Base-by-base conservation (phyloP, 30 jellyfish, hydroid and myxozoan genomes). In the Mastigias papua region DNA sequence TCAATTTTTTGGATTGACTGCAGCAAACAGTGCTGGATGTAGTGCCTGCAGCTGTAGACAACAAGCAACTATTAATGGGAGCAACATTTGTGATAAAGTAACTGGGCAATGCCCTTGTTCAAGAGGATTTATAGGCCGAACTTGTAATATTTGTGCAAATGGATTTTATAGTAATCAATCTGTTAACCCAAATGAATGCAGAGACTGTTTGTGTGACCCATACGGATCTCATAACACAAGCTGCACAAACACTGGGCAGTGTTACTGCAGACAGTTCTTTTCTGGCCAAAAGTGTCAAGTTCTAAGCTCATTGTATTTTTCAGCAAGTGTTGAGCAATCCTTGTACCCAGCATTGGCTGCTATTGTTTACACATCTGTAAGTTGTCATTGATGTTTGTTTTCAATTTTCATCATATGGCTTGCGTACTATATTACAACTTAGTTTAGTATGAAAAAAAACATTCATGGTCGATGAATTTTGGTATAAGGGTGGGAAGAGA, bases 31-130 rank as follows among this genome's bases (percentile, higher is more conserved):
- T 20, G 74, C 25, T 31, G 98, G 98, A 27, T 93, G 98, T 57
- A 60, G 84, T 60, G 92, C 86, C 13, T 93, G 98, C 66, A 73
- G 72, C 27, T 93, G 98, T 37, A 88, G 71, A 30, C 25, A 89
- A 42, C 66, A 19, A 65, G 83, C 94, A 5, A 93, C 98, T 1
- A 77, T 88, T 23, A 79, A 66, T 75, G 94, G 91, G 2, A 57
- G 93, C 22, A 50, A 66, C 42, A 21, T 69, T 16, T 93, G 98
- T 86, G 35, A 93, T 78, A 78, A 78, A 32, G 22, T 6, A 32
- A 57, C 98, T 13, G 98, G 98, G 13, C 93, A 81, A 64, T 93
- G 98, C 46, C 80, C 93, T 11, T 93, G 98, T 66, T 37, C 66
- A 42, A 51, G 80, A 10, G 98, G 97, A 1, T 81, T 88, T 77